Percentiles rank a stretch among this genome's conserved stretches.
Conservation (phyloP, 2,797 vertebrate species). For the Pogonophryne albipinna region DNA sequence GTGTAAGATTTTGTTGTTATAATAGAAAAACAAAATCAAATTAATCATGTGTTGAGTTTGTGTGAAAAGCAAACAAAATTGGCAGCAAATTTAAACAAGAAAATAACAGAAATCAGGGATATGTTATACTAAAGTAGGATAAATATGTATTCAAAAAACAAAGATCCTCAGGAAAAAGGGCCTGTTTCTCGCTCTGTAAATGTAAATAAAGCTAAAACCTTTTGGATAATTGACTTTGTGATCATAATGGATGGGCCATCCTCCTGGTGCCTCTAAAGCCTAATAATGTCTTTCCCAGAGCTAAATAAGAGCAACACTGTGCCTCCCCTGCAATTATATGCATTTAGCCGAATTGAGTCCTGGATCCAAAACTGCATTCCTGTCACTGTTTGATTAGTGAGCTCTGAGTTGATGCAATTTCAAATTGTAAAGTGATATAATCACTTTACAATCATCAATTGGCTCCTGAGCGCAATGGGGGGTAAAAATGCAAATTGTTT, state of each 20-base stretch:
- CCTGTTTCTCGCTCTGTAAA: background rate
- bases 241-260: background rate
- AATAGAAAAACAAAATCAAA: background rate
- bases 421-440: conserved; percentile 34
- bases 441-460: conserved; percentile 6
- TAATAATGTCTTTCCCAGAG: conserved; percentile 1
- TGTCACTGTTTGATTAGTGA: conserved; percentile 28
- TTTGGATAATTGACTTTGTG: background rate
- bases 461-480: conserved; percentile 10
- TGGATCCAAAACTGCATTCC: conserved; percentile 18
- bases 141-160: background rate
- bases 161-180: background rate
- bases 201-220: background rate
- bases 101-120: background rate
- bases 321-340: background rate
- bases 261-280: background rate
- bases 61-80: background rate
- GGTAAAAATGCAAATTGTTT: conserved; percentile 55
- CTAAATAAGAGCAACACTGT: conserved; percentile 28
- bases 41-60: background rate
- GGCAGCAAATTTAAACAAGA: background rate
- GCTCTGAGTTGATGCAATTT: conserved; percentile 35
- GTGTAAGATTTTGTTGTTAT: no score
- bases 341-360: background rate
- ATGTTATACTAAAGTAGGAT: background rate